Evolutionary conservation across 2,113 vertebrate species (phyloP), one percentile per base, ranked within the genome.

Genomic region (Ciconia stormi): DNA sequence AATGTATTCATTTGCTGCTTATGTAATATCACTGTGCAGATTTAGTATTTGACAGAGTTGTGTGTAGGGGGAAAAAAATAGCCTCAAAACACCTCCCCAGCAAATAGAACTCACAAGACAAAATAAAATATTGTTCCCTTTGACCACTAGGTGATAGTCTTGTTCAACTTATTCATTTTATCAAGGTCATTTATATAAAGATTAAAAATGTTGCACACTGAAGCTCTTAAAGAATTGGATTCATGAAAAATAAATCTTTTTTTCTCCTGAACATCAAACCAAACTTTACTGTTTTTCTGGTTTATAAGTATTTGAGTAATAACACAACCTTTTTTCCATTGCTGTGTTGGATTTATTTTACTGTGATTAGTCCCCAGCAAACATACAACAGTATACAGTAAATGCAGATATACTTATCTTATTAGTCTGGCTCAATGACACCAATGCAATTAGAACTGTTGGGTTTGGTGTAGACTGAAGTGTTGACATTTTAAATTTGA

Each of bases 131-230:
- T 66, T 96, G 26, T 42, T 91, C 11, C 36, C 2, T 71, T 78
- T 96, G 90, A 87, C 97, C 97, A 96, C 97, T 96, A 97, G 96
- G 96, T 97, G 97, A 95, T 97, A 97, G 67, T 94, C 96, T 97
- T 97, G 96, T 27, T 97, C 96, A 97, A 97, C 88, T 97, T 97
- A 96, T 96, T 96, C 25, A 23, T 87, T 97, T 97, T 84, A 93
- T 84, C 93, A 96, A 94, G 93, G 95, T 97, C 96, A 97, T 79
- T 97, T 97, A 94, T 97, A 97, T 97, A 96, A 97, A 95, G 97
- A 97, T 97, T 93, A 96, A 96, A 97, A 97, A 96, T 97, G 23
- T 88, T 76, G 44, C 27, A 21, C 32, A 23, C 21, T 42, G 79
- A 88, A 82, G 32, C 52, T 84, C 86, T 87, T 93, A 63, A 97